Evolutionary conservation across 2,888 invertebrate species (phyloP), one percentile per base, ranked within the genome.

Genomic region (Agrochola litura): DNA sequence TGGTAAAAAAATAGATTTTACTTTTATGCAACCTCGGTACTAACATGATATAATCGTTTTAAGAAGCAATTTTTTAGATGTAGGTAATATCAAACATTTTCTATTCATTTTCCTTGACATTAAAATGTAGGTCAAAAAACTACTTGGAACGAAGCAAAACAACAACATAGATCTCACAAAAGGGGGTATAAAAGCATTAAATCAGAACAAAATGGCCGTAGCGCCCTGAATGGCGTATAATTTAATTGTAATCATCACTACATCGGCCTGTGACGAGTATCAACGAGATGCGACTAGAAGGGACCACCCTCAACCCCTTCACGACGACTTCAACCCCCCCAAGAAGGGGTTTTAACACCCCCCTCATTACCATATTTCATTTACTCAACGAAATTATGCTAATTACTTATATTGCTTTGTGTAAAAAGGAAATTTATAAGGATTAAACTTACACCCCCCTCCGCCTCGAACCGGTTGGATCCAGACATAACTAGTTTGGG

Each of bases 391-490:
- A 96, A 96, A 96, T 96, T 96, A 96, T 96, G 96, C 96, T 96
- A 96, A 96, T 96, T 96, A 96, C 96, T 96, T 96, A 96, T 96
- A 96, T 96, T 96, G 96, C 96, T 96, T 96, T 96, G 96, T 96
- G 96, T 96, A 96, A 96, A 96, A 96, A 96, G 96, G 96, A 96
- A 96, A 96, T 96, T 96, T 96, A 96, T 96, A 96, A 96, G 96
- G 96, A 96, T 96, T 96, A 96, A 95, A 96, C 94, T 95, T 95
- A 95, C 94, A 94, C 95, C 94, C 93, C 92, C 93, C 90, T 78
- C 86, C 89, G 90, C 86, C 89, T 90, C 85, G 88, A 85, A 90
- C 92, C 89, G 91, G 91, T 91, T 92, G 87, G 89, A 91, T 91
- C 92, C 92, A 90, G 92, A 91, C 91, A 83, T 80, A 92, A 93